phyloP scores from a whole-genome alignment of 2,888 invertebrate genomes.

The Eutolmus rufibarbis region DNA sequence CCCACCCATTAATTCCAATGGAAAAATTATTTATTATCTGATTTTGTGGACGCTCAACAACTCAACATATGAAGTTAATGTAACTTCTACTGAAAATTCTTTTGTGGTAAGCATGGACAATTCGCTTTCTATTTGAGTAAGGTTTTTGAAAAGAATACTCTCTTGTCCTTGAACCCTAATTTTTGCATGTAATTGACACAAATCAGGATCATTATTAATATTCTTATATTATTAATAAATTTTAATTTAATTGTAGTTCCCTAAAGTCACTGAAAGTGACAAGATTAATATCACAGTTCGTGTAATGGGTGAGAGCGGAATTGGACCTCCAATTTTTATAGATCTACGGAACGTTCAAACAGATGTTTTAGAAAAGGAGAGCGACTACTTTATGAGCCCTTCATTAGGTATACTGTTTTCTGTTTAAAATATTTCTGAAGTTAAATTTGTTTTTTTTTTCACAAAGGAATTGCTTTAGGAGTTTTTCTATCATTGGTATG shows the following conservation, averaged over 20 bases:
- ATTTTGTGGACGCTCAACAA: slow-evolving; percentile 59
- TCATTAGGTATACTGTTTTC: slow-evolving; percentile 50
- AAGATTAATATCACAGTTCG: slow-evolving; percentile 61
- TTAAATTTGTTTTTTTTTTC: background rate
- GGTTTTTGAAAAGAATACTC: background rate
- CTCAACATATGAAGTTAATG: slow-evolving; percentile 57
- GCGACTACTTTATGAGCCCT: slow-evolving; percentile 51
- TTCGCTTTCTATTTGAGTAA: background rate
- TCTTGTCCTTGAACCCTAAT: background rate
- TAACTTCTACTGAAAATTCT: slow-evolving; percentile 41
- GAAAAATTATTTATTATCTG: slow-evolving; percentile 59
- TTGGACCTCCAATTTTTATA: slow-evolving; percentile 60
- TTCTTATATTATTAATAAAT: background rate
- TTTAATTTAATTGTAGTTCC: slow-evolving; percentile 53
- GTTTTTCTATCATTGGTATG: slow-evolving; percentile 57
- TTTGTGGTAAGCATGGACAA: slow-evolving; percentile 41
- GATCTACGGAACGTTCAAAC: slow-evolving; percentile 53
- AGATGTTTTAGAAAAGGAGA: slow-evolving; percentile 50
- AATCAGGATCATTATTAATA: background rate
- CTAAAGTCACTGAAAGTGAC: slow-evolving; percentile 59
- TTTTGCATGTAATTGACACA: too few relatives aligned
- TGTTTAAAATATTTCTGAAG: background rate
- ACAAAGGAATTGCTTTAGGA: slow-evolving; percentile 57
- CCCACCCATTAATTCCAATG: slow-evolving; percentile 59
- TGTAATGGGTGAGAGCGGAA: slow-evolving; percentile 60